phyloP scores from a whole-genome alignment of 2,113 vertebrate species.

The Vulpes ferrilata region DNA sequence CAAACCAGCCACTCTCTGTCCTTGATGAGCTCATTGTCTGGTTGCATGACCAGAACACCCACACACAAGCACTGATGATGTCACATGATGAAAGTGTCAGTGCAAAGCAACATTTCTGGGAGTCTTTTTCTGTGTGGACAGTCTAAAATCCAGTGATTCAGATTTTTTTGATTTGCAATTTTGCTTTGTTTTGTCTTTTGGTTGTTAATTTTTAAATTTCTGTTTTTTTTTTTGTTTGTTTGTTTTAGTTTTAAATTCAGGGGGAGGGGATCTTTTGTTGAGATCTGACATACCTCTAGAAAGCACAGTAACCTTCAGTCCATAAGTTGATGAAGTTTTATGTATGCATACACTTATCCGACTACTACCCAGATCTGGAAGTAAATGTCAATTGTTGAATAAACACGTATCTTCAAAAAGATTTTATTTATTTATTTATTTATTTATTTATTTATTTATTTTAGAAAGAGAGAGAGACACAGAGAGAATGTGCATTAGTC shows the following conservation, averaged over 20 bases:
- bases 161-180: not conserved
- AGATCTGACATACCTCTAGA: not conserved
- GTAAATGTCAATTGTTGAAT: not conserved
- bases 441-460: not conserved
- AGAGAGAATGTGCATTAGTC: no score
- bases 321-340: not conserved
- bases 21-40: not conserved
- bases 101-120: rapidly evolving
- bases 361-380: not conserved
- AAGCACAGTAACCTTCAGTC: rapidly evolving
- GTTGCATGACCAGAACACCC: rapidly evolving
- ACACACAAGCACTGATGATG: rapidly evolving
- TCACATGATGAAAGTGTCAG: rapidly evolving
- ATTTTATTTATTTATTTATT: not conserved
- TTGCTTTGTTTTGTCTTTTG: not conserved
- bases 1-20: not conserved
- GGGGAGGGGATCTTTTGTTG: no score
- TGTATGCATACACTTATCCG: not conserved
- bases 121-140: rapidly evolving
- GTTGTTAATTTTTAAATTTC: not conserved
- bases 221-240: not conserved
- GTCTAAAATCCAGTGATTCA: not conserved
- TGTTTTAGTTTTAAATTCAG: not conserved
- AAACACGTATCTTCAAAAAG: not conserved
- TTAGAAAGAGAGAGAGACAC: not conserved